A percentile compares a stretch with the other conserved stretches of the same genome.
Evolutionary conservation across 2,797 vertebrate species (phyloP).

Genomic region (Tragelaphus oryx): DNA sequence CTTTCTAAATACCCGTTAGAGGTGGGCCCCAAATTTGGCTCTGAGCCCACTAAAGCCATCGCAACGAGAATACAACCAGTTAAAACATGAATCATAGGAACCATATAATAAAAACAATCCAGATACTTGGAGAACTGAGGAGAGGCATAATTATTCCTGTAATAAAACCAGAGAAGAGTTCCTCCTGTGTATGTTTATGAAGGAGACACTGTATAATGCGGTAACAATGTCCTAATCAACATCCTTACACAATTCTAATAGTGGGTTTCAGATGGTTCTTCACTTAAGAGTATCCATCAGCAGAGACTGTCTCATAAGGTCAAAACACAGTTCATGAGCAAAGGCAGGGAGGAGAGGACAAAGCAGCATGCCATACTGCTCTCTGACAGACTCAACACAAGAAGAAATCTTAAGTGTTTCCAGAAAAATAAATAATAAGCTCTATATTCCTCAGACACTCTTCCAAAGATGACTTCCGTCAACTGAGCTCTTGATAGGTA

Average conservation of each 20-base stretch:
- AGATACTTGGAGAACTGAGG: slow-evolving; percentile 18
- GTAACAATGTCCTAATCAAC: background rate
- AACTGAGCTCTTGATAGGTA: background rate
- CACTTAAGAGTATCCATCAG: background rate
- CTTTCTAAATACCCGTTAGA: background rate
- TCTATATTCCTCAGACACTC: background rate
- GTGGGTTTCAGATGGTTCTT: slow-evolving; percentile 8
- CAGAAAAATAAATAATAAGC: background rate
- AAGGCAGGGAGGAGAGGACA: background rate
- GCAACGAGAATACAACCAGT: background rate
- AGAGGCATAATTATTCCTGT: slow-evolving; percentile 29
- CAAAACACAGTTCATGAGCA: background rate
- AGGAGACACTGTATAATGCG: background rate
- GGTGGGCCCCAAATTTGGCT: background rate
- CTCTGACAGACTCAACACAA: background rate
- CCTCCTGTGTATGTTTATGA: slow-evolving; percentile 19
- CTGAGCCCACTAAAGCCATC: background rate
- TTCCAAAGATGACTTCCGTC: background rate
- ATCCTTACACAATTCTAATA: background rate
- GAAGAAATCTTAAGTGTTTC: background rate
- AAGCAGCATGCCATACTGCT: background rate
- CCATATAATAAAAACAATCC: slow-evolving; percentile 30
- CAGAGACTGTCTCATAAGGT: background rate
- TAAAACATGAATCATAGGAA: background rate
- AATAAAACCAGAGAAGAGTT: slow-evolving; percentile 20